Conservation (phyloP, 2,888 invertebrate species). For the Acanthosepion esculentum region DNA sequence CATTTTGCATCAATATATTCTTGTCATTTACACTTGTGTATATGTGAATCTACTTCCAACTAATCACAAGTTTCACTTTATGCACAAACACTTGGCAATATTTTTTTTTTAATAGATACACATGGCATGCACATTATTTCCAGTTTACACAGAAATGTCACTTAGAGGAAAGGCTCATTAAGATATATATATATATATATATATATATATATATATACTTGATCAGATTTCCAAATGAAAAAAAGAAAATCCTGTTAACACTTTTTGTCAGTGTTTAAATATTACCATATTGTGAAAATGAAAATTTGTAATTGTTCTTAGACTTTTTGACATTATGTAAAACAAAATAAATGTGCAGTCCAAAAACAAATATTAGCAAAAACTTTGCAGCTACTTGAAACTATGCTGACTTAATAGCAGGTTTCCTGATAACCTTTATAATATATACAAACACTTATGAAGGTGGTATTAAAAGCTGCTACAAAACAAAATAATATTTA, state of each 20-base stretch:
- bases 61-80: slow-evolving; percentile 33
- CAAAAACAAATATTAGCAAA: neutral
- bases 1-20: neutral
- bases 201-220: too few species aligned
- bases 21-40: neutral
- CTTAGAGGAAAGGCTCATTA: neutral
- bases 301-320: neutral
- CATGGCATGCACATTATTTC: neutral
- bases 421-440: neutral
- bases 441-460: neutral
- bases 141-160: slow-evolving; percentile 7
- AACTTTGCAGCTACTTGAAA: neutral
- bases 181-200: neutral
- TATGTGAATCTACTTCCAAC: slow-evolving; percentile 33
- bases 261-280: slow-evolving; percentile 17
- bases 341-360: neutral
- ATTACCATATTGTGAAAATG: neutral
- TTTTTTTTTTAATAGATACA: neutral
- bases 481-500: neutral
- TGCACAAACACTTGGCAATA: neutral
- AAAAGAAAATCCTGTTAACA: neutral
- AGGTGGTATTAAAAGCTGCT: slow-evolving; percentile 33
- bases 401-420: neutral
- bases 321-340: slow-evolving; percentile 1
- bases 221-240: neutral